Base-by-base conservation (phyloP, 2,888 invertebrate genomes). In the Branchellion lobata region DNA sequence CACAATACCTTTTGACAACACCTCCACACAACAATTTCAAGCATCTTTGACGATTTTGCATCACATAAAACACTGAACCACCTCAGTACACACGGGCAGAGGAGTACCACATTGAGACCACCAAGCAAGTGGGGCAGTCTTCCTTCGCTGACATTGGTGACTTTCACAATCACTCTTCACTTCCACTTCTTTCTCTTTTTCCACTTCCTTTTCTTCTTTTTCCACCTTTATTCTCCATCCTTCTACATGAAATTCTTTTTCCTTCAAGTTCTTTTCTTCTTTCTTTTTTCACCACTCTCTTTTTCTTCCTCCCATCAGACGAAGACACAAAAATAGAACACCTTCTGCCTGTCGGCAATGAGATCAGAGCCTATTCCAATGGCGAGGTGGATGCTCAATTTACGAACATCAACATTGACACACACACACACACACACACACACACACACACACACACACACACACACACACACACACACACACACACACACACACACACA, bases 81-180 rank as follows among this genome's bases (percentile, higher is more conserved):
- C n/a, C n/a, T n/a, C n/a, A n/a, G n/a, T n/a, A n/a, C n/a, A n/a
- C n/a, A n/a, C n/a, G n/a, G n/a, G n/a, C n/a, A n/a, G n/a, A n/a
- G n/a, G 29, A 72, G 5, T 75, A 75, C 47, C 5, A 75, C 27
- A 75, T 75, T 31, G 33, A 51, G 24, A 31, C 47, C 51, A 75
- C 33, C n/a, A n/a, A 24, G 14, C 31, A 68, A 83, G 89, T 93
- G 83, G 96, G 96, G 0, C 96, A 96, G 86, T 92, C 93, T 2
- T 88, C 94, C 0, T 94, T 94, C 87, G 90, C 93, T 81, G 96
- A 96, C 89, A 91, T 96, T 36, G 85, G 85, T 86, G 82, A 81
- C 83, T 83, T 80, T 2, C 34, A 14, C n/a, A n/a, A n/a, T n/a
- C n/a, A n/a, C n/a, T n/a, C n/a, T n/a, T n/a, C n/a, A n/a, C n/a